phyloP scores from a whole-genome alignment of 2,797 vertebrate genomes.

The Chelidonichthys spinosus region DNA sequence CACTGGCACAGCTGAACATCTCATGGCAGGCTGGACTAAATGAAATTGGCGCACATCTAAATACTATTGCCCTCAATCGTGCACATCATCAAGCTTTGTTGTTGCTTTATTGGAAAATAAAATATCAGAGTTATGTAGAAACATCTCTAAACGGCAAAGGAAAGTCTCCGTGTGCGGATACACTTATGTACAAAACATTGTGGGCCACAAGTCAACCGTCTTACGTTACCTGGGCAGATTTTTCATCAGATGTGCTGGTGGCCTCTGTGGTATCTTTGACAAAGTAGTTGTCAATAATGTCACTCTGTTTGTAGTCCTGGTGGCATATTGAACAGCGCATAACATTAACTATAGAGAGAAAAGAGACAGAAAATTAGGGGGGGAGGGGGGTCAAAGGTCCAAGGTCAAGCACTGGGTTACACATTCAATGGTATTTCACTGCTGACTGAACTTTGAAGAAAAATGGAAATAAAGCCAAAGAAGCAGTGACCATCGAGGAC shows the following conservation, averaged over 20 bases:
- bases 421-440: not conserved
- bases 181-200: not conserved
- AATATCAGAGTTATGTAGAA: not conserved
- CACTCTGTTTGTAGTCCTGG: slow-evolving; percentile 97
- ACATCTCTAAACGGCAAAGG: not conserved
- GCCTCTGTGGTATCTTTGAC: slow-evolving; percentile 95
- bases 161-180: not conserved
- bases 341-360: slow-evolving; percentile 88
- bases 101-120: not conserved
- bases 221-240: slow-evolving; percentile 94
- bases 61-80: not conserved
- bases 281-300: slow-evolving; percentile 98
- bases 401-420: not conserved
- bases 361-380: slow-evolving; percentile 18
- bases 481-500: not conserved
- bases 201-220: not conserved
- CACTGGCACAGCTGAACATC: not conserved
- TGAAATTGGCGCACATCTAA: not conserved
- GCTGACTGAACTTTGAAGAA: slow-evolving; percentile 6
- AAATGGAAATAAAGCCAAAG: not conserved
- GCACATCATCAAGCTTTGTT: not conserved
- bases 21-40: not conserved
- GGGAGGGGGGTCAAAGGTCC: not conserved
- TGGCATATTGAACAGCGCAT: slow-evolving; percentile 95
- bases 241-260: slow-evolving; percentile 91